phyloP scores from a whole-genome alignment of 2,888 invertebrate species.

The Meteorus colon region DNA sequence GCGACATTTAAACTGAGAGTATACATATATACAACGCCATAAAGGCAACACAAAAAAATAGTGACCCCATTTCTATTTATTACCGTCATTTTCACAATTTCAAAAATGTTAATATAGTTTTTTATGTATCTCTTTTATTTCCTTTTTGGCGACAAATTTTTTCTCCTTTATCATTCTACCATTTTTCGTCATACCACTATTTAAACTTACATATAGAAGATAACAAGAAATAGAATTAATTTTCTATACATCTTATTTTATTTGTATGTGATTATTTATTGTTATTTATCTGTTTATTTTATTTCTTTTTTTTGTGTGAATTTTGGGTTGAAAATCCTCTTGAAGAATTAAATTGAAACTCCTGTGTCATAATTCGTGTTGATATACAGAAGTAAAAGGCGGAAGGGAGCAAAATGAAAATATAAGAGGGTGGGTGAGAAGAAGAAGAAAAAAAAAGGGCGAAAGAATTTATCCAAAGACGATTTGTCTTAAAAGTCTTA shows the following conservation, averaged over 20 bases:
- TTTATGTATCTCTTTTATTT: not conserved
- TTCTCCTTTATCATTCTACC: not conserved
- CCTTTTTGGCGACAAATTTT: not conserved
- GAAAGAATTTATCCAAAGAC: conserved; percentile 23
- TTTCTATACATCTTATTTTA: not conserved
- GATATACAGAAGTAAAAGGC: not conserved
- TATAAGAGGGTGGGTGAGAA: not conserved
- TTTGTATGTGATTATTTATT: not conserved
- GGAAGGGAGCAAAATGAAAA: too few species aligned
- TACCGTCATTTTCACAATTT: conserved; percentile 2
- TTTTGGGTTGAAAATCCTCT: not conserved
- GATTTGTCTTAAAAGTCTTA: conserved; percentile 33
- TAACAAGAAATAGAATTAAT: not conserved
- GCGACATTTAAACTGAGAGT: not conserved
- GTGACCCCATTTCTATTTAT: conserved; percentile 27
- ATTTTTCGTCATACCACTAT: not conserved
- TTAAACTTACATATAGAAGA: not conserved
- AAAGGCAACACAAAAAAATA: conserved; percentile 4
- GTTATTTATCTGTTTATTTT: not conserved
- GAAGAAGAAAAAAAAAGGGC: not conserved
- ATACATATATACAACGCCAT: not conserved
- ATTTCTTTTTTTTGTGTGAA: not conserved
- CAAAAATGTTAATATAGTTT: not conserved
- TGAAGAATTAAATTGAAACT: not conserved
- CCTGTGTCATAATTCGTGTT: not conserved